phyloP scores from a whole-genome alignment of 2,113 vertebrate genomes.

The Pachypanchax playfairii region DNA sequence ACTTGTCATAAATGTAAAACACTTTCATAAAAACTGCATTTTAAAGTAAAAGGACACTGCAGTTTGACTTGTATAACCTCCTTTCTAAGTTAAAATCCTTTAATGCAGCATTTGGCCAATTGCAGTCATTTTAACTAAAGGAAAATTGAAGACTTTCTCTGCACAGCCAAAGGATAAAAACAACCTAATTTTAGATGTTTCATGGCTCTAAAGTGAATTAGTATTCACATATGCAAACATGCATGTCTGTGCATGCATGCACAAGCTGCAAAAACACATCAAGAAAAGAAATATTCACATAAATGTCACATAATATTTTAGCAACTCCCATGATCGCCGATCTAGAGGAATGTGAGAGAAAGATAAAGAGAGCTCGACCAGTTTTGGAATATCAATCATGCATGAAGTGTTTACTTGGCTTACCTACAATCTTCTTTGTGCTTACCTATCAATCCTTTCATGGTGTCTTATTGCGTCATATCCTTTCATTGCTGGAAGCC shows the following conservation, averaged over 20 bases:
- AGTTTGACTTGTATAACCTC: conserved; percentile 41
- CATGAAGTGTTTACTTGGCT: conserved; percentile 52
- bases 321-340: conserved; percentile 15
- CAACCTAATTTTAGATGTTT: conserved; percentile 9
- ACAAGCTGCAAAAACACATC: background rate
- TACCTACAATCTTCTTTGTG: conserved; percentile 28
- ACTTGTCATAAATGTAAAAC: conserved; percentile 33
- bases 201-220: conserved; percentile 14
- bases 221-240: conserved; percentile 30
- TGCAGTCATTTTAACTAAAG: conserved; percentile 34
- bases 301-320: conserved; percentile 19
- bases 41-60: conserved; percentile 24
- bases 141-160: conserved; percentile 27
- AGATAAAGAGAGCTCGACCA: conserved; percentile 21
- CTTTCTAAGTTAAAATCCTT: conserved; percentile 32
- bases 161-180: conserved; percentile 18
- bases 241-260: background rate
- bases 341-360: conserved; percentile 15
- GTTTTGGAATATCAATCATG: conserved; percentile 47
- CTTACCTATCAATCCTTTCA: conserved; percentile 21
- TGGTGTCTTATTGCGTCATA: conserved; percentile 28
- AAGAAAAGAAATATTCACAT: conserved; percentile 20
- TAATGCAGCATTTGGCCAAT: conserved; percentile 40
- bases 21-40: conserved; percentile 41
- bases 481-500: conserved; percentile 43